Percentiles rank a stretch among this genome's conserved stretches.
Evolutionary conservation across 2,797 vertebrate genomes (phyloP).

Genomic region (Melanotaenia boesemani): DNA sequence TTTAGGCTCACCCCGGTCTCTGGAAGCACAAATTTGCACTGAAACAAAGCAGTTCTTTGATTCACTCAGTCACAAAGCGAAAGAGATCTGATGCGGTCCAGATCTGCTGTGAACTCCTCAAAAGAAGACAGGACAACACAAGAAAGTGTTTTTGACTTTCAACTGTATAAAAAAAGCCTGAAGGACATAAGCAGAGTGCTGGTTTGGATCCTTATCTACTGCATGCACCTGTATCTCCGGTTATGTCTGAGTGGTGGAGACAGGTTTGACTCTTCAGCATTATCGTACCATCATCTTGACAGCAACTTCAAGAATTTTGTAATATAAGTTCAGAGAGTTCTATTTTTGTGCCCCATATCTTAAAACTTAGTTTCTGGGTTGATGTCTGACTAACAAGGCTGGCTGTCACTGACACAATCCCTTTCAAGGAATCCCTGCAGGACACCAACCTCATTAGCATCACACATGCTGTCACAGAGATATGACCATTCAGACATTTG

Average conservation of each 20-base stretch:
- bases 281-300: slow-evolving; percentile 21
- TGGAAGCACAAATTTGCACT: slow-evolving; percentile 15
- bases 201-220: slow-evolving; percentile 32
- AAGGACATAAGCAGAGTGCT: not conserved
- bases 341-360: slow-evolving; percentile 4
- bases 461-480: slow-evolving; percentile 24
- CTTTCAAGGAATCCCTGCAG: slow-evolving; percentile 27
- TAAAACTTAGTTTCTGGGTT: slow-evolving; percentile 21
- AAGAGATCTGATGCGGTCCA: no score
- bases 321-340: slow-evolving; percentile 4
- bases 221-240: slow-evolving; percentile 21
- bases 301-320: slow-evolving; percentile 17
- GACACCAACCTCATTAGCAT: slow-evolving; percentile 55
- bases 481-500: slow-evolving; percentile 13
- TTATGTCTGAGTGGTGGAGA: slow-evolving; percentile 17
- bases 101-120: no score
- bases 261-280: slow-evolving; percentile 32
- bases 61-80: not conserved
- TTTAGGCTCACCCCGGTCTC: not conserved
- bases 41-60: slow-evolving; percentile 31
- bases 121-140: slow-evolving; percentile 23
- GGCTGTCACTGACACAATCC: slow-evolving; percentile 34
- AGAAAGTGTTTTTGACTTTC: slow-evolving; percentile 13
- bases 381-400: slow-evolving; percentile 55
- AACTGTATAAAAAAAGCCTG: slow-evolving; percentile 14